Conservation (phyloP, 2,888 invertebrate genomes). For the Hyppa rectilinea region DNA sequence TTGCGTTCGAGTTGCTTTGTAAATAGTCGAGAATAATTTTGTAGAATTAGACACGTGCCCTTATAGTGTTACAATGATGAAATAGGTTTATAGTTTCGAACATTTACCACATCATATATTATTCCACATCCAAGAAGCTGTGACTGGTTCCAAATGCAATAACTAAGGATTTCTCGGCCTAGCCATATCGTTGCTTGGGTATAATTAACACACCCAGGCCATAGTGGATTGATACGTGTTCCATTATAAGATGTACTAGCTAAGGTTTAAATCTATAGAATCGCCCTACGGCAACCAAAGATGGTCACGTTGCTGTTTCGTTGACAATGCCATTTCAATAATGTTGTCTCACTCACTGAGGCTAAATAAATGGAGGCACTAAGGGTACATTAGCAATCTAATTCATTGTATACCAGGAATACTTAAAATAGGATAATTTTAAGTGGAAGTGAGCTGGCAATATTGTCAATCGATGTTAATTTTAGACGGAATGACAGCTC, state of each 20-base stretch:
- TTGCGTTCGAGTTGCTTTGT: neutral
- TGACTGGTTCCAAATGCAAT: constrained; percentile 16
- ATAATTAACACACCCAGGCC: constrained; percentile 13
- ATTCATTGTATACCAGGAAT: neutral
- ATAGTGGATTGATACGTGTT: neutral
- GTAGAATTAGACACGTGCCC: neutral
- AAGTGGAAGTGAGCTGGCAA: too few species aligned
- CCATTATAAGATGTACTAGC: neutral
- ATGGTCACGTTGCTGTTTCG: neutral
- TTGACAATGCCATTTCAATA: neutral
- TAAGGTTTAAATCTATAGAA: neutral
- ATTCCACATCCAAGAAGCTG: constrained; percentile 11
- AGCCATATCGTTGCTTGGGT: neutral
- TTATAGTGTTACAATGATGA: neutral
- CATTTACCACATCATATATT: constrained; percentile 17
- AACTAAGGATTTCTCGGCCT: constrained; percentile 1
- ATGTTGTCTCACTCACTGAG: neutral
- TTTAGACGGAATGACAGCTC: too few species aligned
- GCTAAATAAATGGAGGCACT: neutral
- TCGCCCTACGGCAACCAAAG: too few species aligned
- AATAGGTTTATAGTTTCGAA: neutral
- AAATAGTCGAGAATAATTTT: neutral
- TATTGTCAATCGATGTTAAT: too few species aligned
- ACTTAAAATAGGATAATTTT: too few species aligned
- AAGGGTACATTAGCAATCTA: neutral